These are phyloP conservation scores for Aromia moschata DNA, from an alignment of 2,888 invertebrate species.

Conservation along the genomic window DNA sequence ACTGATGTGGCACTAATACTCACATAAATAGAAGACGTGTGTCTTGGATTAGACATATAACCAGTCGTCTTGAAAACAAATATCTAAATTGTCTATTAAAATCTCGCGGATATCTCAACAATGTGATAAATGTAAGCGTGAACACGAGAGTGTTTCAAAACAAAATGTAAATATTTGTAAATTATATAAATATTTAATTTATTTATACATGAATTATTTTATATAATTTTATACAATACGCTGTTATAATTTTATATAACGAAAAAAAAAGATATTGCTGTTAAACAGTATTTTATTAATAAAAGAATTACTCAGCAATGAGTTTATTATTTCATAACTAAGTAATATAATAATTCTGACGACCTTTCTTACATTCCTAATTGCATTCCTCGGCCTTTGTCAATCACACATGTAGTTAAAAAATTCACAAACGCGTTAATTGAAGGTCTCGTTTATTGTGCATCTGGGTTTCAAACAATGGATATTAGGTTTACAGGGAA, in stretches of 20 bases:
- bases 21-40: too few relatives aligned
- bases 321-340: not conserved
- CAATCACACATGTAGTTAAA: too few relatives aligned
- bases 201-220: conserved; percentile 24
- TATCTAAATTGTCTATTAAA: too few relatives aligned
- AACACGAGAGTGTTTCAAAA: not conserved
- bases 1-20: not conserved
- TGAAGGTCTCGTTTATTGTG: too few relatives aligned
- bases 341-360: not conserved
- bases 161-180: conserved; percentile 21
- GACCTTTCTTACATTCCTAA: too few relatives aligned
- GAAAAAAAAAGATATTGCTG: conserved; percentile 15
- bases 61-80: too few relatives aligned
- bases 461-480: too few relatives aligned
- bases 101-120: conserved; percentile 20
- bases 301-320: conserved; percentile 7
- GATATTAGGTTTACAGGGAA: too few relatives aligned
- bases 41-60: too few relatives aligned
- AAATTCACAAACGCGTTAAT: too few relatives aligned
- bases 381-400: too few relatives aligned
- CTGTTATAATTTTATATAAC: conserved; percentile 2
- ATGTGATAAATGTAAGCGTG: conserved; percentile 19
- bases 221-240: conserved; percentile 24
- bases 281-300: conserved; percentile 27
- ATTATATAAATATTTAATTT: conserved; percentile 24